A percentile compares a stretch with the other conserved stretches of the same genome.
Evolutionary conservation across 1,140 invertebrate genomes (phyloP).

Genomic region (Formica exsecta): DNA sequence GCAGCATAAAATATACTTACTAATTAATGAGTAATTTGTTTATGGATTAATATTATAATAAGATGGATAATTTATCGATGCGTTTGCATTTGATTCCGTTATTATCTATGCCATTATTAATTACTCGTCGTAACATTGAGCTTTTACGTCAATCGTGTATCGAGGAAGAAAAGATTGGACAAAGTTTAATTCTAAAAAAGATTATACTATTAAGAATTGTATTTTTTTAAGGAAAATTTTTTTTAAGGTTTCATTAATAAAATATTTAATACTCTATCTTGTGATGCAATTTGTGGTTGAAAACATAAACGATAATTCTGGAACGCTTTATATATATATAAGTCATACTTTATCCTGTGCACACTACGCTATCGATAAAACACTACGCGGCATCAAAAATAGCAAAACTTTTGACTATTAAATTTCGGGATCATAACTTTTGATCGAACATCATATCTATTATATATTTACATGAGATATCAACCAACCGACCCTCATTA

Average conservation of each 20-base stretch:
- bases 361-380: neutral
- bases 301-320: neutral
- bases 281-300: neutral
- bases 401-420: neutral
- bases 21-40: slow-evolving; percentile 60
- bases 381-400: neutral
- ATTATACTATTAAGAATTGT: neutral
- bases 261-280: slow-evolving; percentile 14
- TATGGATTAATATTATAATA: slow-evolving; percentile 61
- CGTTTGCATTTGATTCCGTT: slow-evolving; percentile 48
- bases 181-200: neutral
- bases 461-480: neutral
- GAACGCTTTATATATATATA: neutral
- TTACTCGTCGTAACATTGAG: slow-evolving; percentile 14
- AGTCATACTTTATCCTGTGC: neutral
- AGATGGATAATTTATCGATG: slow-evolving; percentile 38
- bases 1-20: slow-evolving; percentile 58
- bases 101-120: slow-evolving; percentile 46
- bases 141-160: neutral
- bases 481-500: neutral
- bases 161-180: neutral
- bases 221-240: neutral
- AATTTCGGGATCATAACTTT: slow-evolving; percentile 32
- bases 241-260: neutral
- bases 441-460: neutral